Conservation (phyloP, 2,888 invertebrate genomes). For the Drosophila paranaensis region DNA sequence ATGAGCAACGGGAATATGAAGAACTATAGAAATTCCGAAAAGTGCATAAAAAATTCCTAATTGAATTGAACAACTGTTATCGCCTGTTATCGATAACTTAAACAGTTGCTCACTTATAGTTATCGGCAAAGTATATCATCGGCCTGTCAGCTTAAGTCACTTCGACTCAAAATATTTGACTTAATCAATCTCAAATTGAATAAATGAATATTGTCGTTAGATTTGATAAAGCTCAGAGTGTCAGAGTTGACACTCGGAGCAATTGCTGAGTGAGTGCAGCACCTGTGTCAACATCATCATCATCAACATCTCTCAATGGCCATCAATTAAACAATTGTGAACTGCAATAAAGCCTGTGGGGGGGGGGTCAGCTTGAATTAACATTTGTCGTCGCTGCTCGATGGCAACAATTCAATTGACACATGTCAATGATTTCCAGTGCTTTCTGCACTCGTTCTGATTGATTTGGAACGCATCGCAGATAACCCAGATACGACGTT, state of each 20-base stretch:
- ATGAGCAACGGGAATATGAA: background rate
- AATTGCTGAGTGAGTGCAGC: conserved; percentile 19
- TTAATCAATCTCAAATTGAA: background rate
- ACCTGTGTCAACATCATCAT: conserved; percentile 19
- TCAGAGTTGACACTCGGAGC: background rate
- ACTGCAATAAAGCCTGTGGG: conserved; percentile 38
- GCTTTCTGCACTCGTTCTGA: conserved; percentile 18
- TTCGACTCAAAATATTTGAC: background rate
- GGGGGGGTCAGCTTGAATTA: conserved; percentile 45
- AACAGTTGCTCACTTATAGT: background rate
- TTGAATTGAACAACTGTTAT: background rate
- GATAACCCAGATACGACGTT: conserved; percentile 8
- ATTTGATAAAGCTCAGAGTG: background rate
- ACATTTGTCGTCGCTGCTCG: conserved; percentile 24
- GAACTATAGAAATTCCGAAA: background rate
- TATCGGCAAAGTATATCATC: background rate
- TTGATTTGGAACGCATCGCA: conserved; percentile 24
- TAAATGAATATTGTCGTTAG: background rate
- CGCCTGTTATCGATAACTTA: background rate
- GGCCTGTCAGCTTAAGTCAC: background rate
- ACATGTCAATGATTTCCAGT: conserved; percentile 11
- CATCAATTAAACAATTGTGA: conserved; percentile 40
- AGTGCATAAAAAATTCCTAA: no score
- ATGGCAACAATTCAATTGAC: conserved; percentile 44
- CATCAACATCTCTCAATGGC: conserved; percentile 10